Base-by-base conservation (phyloP, 2,888 invertebrate genomes). In the Caenorhabditis sp. region DNA sequence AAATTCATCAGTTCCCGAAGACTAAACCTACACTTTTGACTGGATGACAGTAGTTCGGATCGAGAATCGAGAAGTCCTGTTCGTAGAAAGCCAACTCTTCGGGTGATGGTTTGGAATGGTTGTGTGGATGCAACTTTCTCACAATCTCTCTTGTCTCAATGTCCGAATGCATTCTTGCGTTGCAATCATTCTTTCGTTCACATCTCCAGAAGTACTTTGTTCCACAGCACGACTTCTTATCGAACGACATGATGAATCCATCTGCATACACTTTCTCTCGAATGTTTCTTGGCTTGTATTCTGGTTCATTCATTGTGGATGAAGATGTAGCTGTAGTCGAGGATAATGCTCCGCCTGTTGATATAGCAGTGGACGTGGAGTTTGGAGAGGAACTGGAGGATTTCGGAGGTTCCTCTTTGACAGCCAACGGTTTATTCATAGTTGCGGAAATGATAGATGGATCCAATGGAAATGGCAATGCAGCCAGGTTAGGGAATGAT, bases 91-190 rank as follows among this genome's bases (percentile, higher is more conserved):
- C 61, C 38, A 83, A 26, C 66, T 83, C 83, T 22, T 68, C 74
- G 1, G 59, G 63, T 19, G 64, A n/a, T n/a, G 83, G 79, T 24
- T 35, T 61, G 0, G 24, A 41, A 69, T 83, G 83, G 35, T 79
- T 83, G 28, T 83, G 83, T 19, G 73, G 74, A 64, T 83, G 79
- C 24, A 83, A 35, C 26, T 64, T 72, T 31, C 70, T 61, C 0
- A 79, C 44, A 58, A 83, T 79, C 54, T 72, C 64, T 7, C 69
- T n/a, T 31, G 69, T 74, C 22, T 41, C 41, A 10, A 58, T 56
- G 49, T 80, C 92, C 84, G 84, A 76, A 61, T 85, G 85, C 77
- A 85, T 69, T 66, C 85, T 22, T 0, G 85, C 85, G 12, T 77
- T 68, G 80, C 85, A 85, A 41, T 84, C 82, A 38, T 79, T 79